phyloP scores from a whole-genome alignment of 2,888 invertebrate genomes.

The Patella pellucida region DNA sequence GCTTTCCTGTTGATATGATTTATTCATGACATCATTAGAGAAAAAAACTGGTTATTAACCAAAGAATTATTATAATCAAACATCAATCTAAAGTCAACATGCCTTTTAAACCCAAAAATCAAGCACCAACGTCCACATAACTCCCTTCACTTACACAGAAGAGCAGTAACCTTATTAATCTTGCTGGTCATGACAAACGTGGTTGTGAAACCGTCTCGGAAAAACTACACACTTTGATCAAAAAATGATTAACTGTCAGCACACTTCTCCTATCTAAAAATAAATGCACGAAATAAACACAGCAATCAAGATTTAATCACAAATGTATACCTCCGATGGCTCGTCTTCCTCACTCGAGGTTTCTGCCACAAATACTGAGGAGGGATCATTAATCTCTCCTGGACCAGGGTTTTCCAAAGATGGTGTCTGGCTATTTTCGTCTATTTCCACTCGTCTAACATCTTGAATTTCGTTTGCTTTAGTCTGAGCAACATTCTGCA shows the following conservation, averaged over 20 bases:
- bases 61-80: too few species aligned
- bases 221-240: too few species aligned
- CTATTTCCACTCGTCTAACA: slow-evolving; percentile 60
- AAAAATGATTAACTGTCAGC: background rate
- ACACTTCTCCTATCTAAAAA: background rate
- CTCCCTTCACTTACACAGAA: too few species aligned
- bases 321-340: slow-evolving; percentile 86
- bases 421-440: slow-evolving; percentile 58
- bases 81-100: too few species aligned
- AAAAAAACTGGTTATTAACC: too few species aligned
- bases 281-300: background rate
- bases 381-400: slow-evolving; percentile 31
- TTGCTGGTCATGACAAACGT: too few species aligned
- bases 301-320: background rate
- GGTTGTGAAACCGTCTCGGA: too few species aligned
- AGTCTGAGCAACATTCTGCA: slow-evolving; percentile 84
- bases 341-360: slow-evolving; percentile 96
- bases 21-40: too few species aligned
- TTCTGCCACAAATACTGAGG: slow-evolving; percentile 82
- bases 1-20: too few species aligned
- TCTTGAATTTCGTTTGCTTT: slow-evolving; percentile 53
- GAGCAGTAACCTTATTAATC: too few species aligned
- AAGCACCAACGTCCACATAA: too few species aligned
- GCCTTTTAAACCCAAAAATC: too few species aligned
- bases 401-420: slow-evolving; percentile 71